phyloP scores from a whole-genome alignment of 2,888 invertebrate genomes.

The Ectemnius lituratus region DNA sequence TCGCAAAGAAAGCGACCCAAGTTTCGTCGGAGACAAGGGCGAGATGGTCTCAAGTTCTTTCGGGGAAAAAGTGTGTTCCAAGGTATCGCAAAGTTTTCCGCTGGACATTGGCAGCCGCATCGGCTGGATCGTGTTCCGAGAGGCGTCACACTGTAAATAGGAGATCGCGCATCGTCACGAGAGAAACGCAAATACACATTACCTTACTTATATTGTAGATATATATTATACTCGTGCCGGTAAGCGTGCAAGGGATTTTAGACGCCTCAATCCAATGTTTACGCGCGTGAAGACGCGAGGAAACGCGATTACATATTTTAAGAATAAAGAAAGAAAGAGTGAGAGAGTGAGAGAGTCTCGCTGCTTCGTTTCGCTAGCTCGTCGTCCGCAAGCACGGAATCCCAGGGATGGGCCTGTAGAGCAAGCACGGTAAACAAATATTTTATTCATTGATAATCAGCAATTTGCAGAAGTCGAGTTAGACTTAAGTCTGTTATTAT shows the following conservation, averaged over 20 bases:
- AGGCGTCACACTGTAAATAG: slow-evolving; percentile 9
- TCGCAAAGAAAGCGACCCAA: not conserved
- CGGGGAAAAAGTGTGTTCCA: not conserved
- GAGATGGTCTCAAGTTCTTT: not conserved
- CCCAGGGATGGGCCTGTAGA: not conserved
- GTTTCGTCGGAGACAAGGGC: not conserved
- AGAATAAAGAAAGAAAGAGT: not conserved
- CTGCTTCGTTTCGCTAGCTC: not conserved
- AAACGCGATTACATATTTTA: not conserved
- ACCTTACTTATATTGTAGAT: slow-evolving; percentile 1
- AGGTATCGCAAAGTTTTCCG: not conserved
- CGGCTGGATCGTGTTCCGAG: not conserved
- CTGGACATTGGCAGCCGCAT: slow-evolving; percentile 5
- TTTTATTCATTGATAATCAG: not conserved
- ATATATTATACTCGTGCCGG: slow-evolving; percentile 4
- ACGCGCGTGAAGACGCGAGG: no score
- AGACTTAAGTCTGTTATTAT: no score
- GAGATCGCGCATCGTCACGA: slow-evolving; percentile 1
- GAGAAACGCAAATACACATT: not conserved
- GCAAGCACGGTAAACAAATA: not conserved
- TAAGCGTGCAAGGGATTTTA: no score
- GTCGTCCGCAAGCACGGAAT: not conserved
- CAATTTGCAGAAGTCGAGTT: no score
- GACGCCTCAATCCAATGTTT: no score
- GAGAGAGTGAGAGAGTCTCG: slow-evolving; percentile 11